A percentile compares a stretch with the other conserved stretches of the same genome.
Conservation (phyloP, 2,113 vertebrate species). For the Halichoeres trimaculatus region DNA sequence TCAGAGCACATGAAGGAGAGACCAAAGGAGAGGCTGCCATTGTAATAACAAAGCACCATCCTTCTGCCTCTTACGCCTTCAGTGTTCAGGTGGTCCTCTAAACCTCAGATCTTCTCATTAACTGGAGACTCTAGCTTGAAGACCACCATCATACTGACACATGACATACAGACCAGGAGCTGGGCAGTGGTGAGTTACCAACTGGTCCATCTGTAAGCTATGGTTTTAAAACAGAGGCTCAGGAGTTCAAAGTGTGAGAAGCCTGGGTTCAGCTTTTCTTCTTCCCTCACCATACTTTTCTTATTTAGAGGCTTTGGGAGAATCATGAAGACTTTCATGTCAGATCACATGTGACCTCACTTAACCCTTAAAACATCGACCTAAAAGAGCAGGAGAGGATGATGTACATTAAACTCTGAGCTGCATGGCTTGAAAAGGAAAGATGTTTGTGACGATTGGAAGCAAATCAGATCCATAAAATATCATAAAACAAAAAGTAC, state of each 20-base stretch:
- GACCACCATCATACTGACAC: slow-evolving; percentile 25
- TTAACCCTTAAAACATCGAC: slow-evolving; percentile 24
- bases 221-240: slow-evolving; percentile 14
- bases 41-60: not conserved
- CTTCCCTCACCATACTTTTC: slow-evolving; percentile 31
- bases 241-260: slow-evolving; percentile 59
- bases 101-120: slow-evolving; percentile 12
- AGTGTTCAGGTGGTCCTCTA: slow-evolving; percentile 23
- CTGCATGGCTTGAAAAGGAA: not conserved
- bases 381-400: slow-evolving; percentile 2
- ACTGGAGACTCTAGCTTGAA: not conserved
- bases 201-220: slow-evolving; percentile 3
- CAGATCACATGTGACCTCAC: slow-evolving; percentile 23
- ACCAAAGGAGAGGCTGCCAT: not conserved
- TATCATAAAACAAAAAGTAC: not conserved
- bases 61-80: slow-evolving; percentile 7
- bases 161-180: not conserved
- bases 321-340: slow-evolving; percentile 23
- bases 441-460: not conserved
- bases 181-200: not conserved
- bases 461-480: not conserved
- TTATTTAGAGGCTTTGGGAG: slow-evolving; percentile 53
- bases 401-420: not conserved
- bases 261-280: slow-evolving; percentile 4
- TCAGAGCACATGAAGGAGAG: not conserved